A percentile compares a stretch with the other conserved stretches of the same genome.
Evolutionary conservation across 2,113 vertebrate genomes (phyloP).

Genomic region (Hippotragus niger): DNA sequence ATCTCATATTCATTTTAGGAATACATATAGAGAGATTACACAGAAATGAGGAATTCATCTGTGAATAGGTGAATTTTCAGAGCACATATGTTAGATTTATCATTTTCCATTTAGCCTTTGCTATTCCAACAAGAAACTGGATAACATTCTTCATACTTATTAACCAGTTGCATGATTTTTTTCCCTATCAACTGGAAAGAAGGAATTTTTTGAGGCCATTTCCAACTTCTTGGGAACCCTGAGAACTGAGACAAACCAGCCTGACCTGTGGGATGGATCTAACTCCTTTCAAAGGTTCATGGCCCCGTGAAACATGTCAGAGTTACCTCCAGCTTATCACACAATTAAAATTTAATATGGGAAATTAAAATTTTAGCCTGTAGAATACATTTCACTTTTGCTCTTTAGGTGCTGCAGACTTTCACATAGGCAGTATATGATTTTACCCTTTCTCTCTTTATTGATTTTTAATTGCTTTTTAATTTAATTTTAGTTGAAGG

Average conservation of each 20-base stretch:
- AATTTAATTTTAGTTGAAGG: neutral
- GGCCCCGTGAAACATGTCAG: neutral
- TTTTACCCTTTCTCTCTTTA: neutral
- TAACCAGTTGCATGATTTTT: conserved; percentile 71
- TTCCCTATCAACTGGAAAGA: conserved; percentile 33
- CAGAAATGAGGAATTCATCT: neutral
- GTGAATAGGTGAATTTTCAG: conserved; percentile 33
- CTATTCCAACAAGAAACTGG: conserved; percentile 44
- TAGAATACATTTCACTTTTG: neutral
- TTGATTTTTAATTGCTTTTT: neutral
- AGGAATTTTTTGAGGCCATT: neutral
- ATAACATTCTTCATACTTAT: conserved; percentile 55
- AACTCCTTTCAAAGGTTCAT: neutral
- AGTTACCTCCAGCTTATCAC: neutral
- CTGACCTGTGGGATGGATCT: neutral
- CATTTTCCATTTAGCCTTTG: conserved; percentile 57
- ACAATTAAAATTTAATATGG: neutral
- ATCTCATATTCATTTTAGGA: neutral
- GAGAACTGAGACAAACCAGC: neutral
- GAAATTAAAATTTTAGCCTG: neutral
- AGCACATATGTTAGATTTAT: conserved; percentile 58
- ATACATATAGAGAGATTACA: neutral
- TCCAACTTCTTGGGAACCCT: conserved; percentile 60
- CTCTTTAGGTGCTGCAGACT: neutral
- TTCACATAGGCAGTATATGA: neutral